Percentiles rank a stretch among this genome's conserved stretches.
phyloP scores from a whole-genome alignment of 2,797 vertebrate species.

The Psittacula echo region DNA sequence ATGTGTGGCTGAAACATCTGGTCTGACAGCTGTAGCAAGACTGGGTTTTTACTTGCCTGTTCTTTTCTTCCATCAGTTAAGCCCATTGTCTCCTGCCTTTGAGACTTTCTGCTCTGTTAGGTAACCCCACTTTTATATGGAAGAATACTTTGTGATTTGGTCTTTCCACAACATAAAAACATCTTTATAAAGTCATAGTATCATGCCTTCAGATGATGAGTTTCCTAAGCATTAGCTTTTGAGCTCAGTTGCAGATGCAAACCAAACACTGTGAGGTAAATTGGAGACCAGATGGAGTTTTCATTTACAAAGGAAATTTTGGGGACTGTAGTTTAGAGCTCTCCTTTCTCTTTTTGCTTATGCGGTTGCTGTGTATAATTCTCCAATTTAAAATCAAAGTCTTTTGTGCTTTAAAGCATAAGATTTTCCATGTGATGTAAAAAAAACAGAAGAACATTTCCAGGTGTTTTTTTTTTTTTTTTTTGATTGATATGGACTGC shows the following conservation, averaged over 20 bases:
- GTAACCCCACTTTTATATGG: background rate
- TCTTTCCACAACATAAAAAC: background rate
- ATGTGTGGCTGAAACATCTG: constrained; percentile 1
- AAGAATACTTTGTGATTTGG: background rate
- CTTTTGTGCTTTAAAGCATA: background rate
- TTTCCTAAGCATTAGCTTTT: background rate
- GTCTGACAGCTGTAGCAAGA: background rate
- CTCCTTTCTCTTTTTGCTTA: background rate
- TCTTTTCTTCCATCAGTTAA: background rate
- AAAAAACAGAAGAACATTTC: background rate
- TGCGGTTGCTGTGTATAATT: background rate
- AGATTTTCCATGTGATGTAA: background rate
- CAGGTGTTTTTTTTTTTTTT: background rate
- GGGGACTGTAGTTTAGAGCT: background rate
- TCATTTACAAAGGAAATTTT: background rate
- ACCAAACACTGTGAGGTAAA: background rate
- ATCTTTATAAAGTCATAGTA: background rate
- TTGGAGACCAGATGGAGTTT: background rate
- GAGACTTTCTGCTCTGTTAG: background rate
- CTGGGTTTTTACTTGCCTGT: background rate
- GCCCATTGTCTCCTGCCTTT: background rate
- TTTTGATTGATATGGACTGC: background rate
- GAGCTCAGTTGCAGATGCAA: background rate
- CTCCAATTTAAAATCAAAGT: constrained; percentile 14
- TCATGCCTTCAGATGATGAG: background rate